Conservation (phyloP, 2,888 invertebrate species). For the Exephanes ischioxanthus region DNA sequence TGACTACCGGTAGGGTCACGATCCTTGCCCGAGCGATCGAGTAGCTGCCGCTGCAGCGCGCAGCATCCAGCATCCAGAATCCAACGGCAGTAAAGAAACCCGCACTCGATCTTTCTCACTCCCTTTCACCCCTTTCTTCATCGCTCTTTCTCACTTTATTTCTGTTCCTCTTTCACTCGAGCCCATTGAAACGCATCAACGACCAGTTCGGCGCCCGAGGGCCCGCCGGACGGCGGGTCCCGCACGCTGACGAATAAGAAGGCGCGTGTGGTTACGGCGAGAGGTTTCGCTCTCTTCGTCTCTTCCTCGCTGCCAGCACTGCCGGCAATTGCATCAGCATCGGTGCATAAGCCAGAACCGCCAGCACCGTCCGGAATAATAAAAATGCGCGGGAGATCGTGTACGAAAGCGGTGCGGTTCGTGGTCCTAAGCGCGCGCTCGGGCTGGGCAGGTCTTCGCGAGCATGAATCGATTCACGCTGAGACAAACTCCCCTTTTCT, state of each 20-base stretch:
- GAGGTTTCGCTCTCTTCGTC: slow-evolving; percentile 41
- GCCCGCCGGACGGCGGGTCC: slow-evolving; percentile 51
- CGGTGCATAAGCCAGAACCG: not conserved
- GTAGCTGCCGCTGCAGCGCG: slow-evolving; percentile 58
- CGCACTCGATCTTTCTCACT: slow-evolving; percentile 47
- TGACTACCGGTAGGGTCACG: slow-evolving; percentile 70
- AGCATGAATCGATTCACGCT: not conserved
- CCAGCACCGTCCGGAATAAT: not conserved
- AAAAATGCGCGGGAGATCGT: not conserved
- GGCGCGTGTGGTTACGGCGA: slow-evolving; percentile 19
- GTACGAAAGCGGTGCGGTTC: not conserved
- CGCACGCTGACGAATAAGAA: slow-evolving; percentile 50
- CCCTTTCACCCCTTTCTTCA: slow-evolving; percentile 51
- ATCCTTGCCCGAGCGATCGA: slow-evolving; percentile 67
- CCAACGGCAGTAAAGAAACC: slow-evolving; percentile 59
- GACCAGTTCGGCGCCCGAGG: slow-evolving; percentile 64
- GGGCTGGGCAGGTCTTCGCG: not conserved
- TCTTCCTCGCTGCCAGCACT: not conserved
- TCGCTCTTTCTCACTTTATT: slow-evolving; percentile 29
- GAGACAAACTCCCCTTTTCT: slow-evolving; percentile 43
- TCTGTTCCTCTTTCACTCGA: slow-evolving; percentile 30
- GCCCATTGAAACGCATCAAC: slow-evolving; percentile 60
- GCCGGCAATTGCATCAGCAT: not conserved
- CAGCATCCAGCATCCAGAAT: slow-evolving; percentile 50
- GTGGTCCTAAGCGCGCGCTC: too few relatives aligned